Evolutionary conservation across 2,888 invertebrate genomes (phyloP), one percentile per base, ranked within the genome.

Genomic region (Nebria salina): DNA sequence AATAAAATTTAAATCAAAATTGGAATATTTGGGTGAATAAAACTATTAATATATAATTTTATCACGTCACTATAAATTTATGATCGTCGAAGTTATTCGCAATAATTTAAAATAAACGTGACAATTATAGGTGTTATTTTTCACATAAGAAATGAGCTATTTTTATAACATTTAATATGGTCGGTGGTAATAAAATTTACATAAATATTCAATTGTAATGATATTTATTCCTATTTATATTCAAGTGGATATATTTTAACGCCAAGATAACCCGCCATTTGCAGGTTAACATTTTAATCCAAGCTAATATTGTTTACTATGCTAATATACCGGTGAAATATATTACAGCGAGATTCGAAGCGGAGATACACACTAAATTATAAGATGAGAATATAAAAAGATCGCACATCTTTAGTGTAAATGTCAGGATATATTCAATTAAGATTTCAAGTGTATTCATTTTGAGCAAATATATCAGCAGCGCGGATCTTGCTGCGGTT

Each of bases 171-270:
- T 68, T 68, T 68, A 68, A 68, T 25, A 68, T 26, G 72, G 72
- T 15, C 65, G 65, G 25, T 7, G 11, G 74, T 74, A 68, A 79
- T 74, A 79, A 79, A 75, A 79, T 79, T 74, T 74, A 79, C 79
- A 79, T 79, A 79, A 65, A 65, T 74, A 73, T 79, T 79, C 78
- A 79, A 77, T 77, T 77, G 77, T 66, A 79, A 68, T 79, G 74
- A 43, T 79, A 79, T 79, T 75, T 68, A 79, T 74, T 75, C 54
- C 66, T 74, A 79, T 68, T 75, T 79, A 79, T 65, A 75, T 68
- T 75, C 74, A 72, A 74, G n/a, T 74, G 54, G 75, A 79, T 79
- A 79, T 74, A 74, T 79, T 65, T 75, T 74, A 75, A 42, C n/a
- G 75, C n/a, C 66, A 42, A 75, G 79, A 79, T 79, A 75, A 54